These are phyloP conservation scores for Atrina japonica DNA, from an alignment of 2,888 invertebrate species.

Conservation along the genomic window DNA sequence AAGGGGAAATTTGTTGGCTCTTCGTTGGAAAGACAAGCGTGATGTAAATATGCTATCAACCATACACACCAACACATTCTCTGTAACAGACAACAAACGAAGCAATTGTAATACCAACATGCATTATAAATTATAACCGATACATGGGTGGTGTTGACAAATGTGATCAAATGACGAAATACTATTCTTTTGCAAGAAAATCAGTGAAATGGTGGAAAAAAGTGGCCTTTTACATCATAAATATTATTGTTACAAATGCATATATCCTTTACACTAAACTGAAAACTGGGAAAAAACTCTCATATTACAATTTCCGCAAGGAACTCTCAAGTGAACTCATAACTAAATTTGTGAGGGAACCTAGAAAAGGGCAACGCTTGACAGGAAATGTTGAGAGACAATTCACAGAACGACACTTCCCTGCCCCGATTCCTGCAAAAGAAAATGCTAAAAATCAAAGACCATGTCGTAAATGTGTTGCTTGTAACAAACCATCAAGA, in stretches of 20 bases:
- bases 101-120: constrained; percentile 37
- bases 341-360: background rate
- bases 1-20: constrained; percentile 11
- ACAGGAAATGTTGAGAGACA: constrained; percentile 5
- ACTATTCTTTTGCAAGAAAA: constrained; percentile 42
- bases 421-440: constrained; percentile 8
- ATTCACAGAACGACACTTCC: constrained; percentile 14
- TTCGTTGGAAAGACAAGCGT: constrained; percentile 29
- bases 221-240: constrained; percentile 42
- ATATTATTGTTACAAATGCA: constrained; percentile 35
- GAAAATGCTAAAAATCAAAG: constrained; percentile 14
- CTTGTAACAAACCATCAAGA: constrained; percentile 2
- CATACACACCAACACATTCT: constrained; percentile 29
- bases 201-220: constrained; percentile 54
- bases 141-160: constrained; percentile 56
- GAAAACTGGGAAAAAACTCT: constrained; percentile 1
- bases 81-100: constrained; percentile 28
- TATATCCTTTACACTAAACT: constrained; percentile 43
- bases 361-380: constrained; percentile 5
- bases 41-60: constrained; percentile 43
- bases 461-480: constrained; percentile 22
- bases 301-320: constrained; percentile 3
- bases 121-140: constrained; percentile 42
- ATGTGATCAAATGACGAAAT: constrained; percentile 47
- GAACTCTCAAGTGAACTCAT: background rate